Base-by-base conservation (phyloP, 2,113 vertebrate genomes). In the Semicossyphus pulcher region DNA sequence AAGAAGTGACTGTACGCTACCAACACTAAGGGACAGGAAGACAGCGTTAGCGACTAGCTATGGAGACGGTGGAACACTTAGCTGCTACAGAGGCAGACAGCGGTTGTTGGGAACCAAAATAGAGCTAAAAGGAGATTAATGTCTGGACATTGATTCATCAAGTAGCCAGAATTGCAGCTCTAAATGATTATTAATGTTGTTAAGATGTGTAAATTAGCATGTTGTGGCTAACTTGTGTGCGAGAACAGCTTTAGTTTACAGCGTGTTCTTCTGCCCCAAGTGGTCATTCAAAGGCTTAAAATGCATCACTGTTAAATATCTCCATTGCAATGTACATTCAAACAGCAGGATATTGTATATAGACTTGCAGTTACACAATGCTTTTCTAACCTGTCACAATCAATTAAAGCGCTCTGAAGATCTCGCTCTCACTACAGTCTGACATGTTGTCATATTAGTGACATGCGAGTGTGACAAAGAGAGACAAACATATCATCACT, bases 401-500 rank as follows among this genome's bases (percentile, higher is more conserved):
- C 14, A 65, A 1, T 20, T 39, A 16, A 29, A 10, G 2, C 16
- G 21, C 12, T 20, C 20, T 18, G 39, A 44, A 16, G 26, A 42
- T 56, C 32, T 47, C 10, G 15, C 21, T 59, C 11, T n/a, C 20
- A 34, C n/a, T 5, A 18, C 3, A 62, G 28, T 37, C 14, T 57
- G 23, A 56, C 68, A 56, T 44, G 2, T 51, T 67, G 36, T 66
- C 53, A 62, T 56, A 42, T 20, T 1, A 25, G 14, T 21, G 60
- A 72, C 47, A 69, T 48, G 16, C 8, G 1, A 23, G 18, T 54
- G 51, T 73, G 52, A 51, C 44, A 56, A 66, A 48, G 36, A 16
- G 26, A 67, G 25, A 64, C 53, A 72, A 66, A 77, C 44, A 25
- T 20, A 52, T 62, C 54, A 28, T 73, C n/a, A 1, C 32, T 37